These are phyloP conservation scores for Ooceraea biroi DNA, from an alignment of 1,140 invertebrate species.

Conservation along the genomic window DNA sequence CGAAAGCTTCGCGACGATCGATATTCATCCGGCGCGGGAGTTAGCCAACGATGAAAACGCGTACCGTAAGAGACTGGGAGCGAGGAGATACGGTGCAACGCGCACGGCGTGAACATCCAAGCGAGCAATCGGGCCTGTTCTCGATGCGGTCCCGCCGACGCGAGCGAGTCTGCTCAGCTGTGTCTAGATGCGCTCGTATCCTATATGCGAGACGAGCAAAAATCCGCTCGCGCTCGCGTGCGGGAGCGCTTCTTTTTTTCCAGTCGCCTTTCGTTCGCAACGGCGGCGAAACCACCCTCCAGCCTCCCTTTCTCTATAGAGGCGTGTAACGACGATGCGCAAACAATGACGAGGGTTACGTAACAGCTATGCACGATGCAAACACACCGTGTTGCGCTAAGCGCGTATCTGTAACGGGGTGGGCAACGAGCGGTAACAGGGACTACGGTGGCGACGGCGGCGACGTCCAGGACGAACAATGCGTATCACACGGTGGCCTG, in stretches of 20 bases:
- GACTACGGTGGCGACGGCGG: constrained; percentile 64
- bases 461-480: constrained; percentile 71
- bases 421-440: constrained; percentile 68
- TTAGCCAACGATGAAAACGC: constrained; percentile 49
- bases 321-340: constrained; percentile 72
- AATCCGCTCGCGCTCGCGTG: constrained; percentile 64
- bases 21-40: constrained; percentile 38
- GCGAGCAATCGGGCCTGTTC: constrained; percentile 63
- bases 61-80: constrained; percentile 42
- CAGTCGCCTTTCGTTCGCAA: constrained; percentile 44
- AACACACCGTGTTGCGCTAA: constrained; percentile 67
- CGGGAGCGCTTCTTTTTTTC: constrained; percentile 63
- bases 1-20: constrained; percentile 44
- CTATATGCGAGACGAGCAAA: constrained; percentile 49
- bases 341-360: constrained; percentile 77
- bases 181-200: constrained; percentile 59
- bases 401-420: constrained; percentile 63
- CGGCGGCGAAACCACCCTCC: constrained; percentile 35
- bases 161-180: constrained; percentile 65
- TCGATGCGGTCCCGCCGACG: constrained; percentile 68
- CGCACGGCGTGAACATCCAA: background rate
- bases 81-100: background rate
- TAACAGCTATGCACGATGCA: constrained; percentile 70
- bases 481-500: constrained; percentile 73
- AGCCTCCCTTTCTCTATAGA: constrained; percentile 69